Conservation (phyloP, 2,113 vertebrate genomes). For the Ranitomeya variabilis region DNA sequence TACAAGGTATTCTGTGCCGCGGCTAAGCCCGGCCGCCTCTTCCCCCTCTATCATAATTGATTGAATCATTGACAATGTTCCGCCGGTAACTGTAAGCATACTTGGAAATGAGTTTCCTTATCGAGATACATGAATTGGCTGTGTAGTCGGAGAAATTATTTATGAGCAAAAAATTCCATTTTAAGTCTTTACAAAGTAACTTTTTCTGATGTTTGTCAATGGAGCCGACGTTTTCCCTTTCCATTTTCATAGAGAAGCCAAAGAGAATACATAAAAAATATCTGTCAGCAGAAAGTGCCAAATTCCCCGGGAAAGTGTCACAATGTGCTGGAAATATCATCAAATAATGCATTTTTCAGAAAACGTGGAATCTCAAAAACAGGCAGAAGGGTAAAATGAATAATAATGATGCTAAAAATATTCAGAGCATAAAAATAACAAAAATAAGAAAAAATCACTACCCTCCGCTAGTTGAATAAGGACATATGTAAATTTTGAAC, state of each 20-base stretch:
- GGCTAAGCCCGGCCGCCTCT: not conserved
- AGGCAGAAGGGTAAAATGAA: not conserved
- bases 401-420: not conserved
- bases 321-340: conserved; percentile 6
- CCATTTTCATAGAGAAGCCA: conserved; percentile 8
- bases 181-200: conserved; percentile 56
- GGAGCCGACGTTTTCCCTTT: conserved; percentile 11
- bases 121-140: conserved; percentile 51
- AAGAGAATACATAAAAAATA: conserved; percentile 42
- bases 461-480: not conserved
- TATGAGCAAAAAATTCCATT: conserved; percentile 46
- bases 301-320: not conserved
- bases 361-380: not conserved
- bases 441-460: not conserved
- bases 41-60: conserved; percentile 34
- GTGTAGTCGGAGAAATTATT: conserved; percentile 51
- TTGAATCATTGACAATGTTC: conserved; percentile 54
- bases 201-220: conserved; percentile 52
- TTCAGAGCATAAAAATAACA: not conserved
- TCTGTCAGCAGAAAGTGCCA: conserved; percentile 42
- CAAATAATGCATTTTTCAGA: not conserved
- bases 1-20: conserved; percentile 2
- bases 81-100: conserved; percentile 6
- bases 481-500: too few relatives aligned
- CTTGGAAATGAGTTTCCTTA: conserved; percentile 56